Percentiles rank a stretch among this genome's conserved stretches.
Evolutionary conservation across 2,888 invertebrate species (phyloP).

Genomic region (Cerceris ruficornis): DNA sequence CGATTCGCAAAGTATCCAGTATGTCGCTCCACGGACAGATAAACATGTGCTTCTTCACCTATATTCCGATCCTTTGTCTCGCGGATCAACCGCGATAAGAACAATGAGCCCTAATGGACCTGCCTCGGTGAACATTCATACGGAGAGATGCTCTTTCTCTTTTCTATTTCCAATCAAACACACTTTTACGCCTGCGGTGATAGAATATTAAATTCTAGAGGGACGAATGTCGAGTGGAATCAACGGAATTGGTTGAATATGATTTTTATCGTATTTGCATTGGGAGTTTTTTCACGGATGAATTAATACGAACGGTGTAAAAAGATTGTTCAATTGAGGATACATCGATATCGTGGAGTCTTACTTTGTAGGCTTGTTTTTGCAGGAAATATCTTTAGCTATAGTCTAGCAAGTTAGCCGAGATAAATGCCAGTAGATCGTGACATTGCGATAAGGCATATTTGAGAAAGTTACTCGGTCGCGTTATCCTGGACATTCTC

Average conservation of each 20-base stretch:
- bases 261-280: too few species aligned
- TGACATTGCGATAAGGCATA: background rate
- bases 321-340: too few species aligned
- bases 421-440: slow-evolving; percentile 14
- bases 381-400: background rate
- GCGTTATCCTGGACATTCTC: slow-evolving; percentile 33
- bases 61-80: background rate
- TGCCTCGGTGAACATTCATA: background rate
- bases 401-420: background rate
- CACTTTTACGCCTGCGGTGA: background rate
- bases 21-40: slow-evolving; percentile 27
- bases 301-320: too few species aligned
- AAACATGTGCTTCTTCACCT: slow-evolving; percentile 34
- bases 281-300: too few species aligned
- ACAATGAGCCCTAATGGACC: background rate
- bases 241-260: too few species aligned
- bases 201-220: too few species aligned
- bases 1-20: slow-evolving; percentile 60
- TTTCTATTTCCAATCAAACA: background rate
- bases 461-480: slow-evolving; percentile 34
- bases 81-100: background rate
- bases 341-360: too few species aligned
- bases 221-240: too few species aligned
- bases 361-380: background rate
- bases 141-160: background rate